Percentiles rank a stretch among this genome's conserved stretches.
Evolutionary conservation across 2,888 invertebrate genomes (phyloP).

Genomic region (Phengaris arion): DNA sequence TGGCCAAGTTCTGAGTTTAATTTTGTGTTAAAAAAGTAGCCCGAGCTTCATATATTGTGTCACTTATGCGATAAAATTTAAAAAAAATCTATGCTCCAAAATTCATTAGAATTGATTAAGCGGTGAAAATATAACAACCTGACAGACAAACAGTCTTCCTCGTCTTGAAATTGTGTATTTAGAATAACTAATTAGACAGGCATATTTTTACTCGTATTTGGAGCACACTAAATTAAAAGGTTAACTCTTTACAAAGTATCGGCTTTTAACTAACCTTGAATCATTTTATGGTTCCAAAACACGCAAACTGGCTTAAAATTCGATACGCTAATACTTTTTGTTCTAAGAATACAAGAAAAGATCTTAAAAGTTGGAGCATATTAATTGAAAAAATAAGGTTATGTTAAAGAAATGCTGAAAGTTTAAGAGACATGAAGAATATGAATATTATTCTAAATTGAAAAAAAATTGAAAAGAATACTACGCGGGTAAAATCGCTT

Average conservation of each 20-base stretch:
- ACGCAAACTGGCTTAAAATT: slow-evolving; percentile 11
- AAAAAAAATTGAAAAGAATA: neutral
- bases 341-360: neutral
- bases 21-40: neutral
- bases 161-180: slow-evolving; percentile 9
- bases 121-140: neutral
- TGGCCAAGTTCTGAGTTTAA: neutral
- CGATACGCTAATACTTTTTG: slow-evolving; percentile 12
- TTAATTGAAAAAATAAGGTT: neutral
- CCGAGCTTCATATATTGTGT: neutral
- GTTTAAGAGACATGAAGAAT: neutral
- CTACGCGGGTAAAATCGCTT: neutral
- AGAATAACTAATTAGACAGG: slow-evolving; percentile 6
- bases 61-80: neutral
- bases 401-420: neutral
- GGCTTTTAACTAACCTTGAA: slow-evolving; percentile 21
- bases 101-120: neutral
- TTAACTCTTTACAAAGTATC: neutral
- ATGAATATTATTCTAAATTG: neutral
- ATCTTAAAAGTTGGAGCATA: neutral
- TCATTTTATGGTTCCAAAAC: slow-evolving; percentile 15
- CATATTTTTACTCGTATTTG: slow-evolving; percentile 15
- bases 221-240: slow-evolving; percentile 19
- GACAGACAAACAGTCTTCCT: neutral
- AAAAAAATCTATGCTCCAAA: neutral